A percentile compares a stretch with the other conserved stretches of the same genome.
These are phyloP conservation scores for Aphelenchoides besseyi DNA, from an alignment of 1,140 invertebrate species.

Conservation along the genomic window DNA sequence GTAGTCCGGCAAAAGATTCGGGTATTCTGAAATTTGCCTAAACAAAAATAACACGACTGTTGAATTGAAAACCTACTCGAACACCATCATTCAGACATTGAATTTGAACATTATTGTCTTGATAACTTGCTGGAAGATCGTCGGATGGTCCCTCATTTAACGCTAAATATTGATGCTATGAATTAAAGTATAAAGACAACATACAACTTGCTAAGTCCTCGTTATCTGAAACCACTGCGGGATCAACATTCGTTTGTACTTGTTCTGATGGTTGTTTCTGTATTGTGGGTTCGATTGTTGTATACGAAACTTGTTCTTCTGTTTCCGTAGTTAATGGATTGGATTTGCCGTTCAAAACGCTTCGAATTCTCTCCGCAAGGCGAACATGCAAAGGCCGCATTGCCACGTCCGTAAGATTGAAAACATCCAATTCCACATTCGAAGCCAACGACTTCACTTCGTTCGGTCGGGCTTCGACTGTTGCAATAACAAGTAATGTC, in stretches of 20 bases:
- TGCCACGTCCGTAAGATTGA: constrained; percentile 38
- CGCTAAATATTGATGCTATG: background rate
- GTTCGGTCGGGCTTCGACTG: constrained; percentile 42
- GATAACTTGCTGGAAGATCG: constrained; percentile 1
- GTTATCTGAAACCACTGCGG: background rate
- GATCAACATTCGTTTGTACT: constrained; percentile 1
- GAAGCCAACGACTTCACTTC: constrained; percentile 37
- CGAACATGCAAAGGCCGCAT: constrained; percentile 29
- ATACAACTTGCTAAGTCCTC: background rate
- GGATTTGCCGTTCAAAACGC: constrained; percentile 24
- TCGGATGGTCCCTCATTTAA: background rate
- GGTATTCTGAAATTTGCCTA: constrained; percentile 37
- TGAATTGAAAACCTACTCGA: constrained; percentile 20
- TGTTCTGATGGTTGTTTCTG: background rate
- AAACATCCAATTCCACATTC: constrained; percentile 38
- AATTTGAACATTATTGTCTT: constrained; percentile 15
- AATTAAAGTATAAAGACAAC: background rate
- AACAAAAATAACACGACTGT: background rate
- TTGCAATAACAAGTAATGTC: constrained; percentile 50
- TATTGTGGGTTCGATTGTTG: constrained; percentile 1
- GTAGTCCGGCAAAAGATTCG: constrained; percentile 32
- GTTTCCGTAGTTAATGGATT: background rate
- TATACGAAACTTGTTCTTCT: background rate
- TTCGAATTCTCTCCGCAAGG: constrained; percentile 37
- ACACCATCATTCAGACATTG: constrained; percentile 25